phyloP scores from a whole-genome alignment of 2,113 vertebrate genomes.

The Aix galericulata region DNA sequence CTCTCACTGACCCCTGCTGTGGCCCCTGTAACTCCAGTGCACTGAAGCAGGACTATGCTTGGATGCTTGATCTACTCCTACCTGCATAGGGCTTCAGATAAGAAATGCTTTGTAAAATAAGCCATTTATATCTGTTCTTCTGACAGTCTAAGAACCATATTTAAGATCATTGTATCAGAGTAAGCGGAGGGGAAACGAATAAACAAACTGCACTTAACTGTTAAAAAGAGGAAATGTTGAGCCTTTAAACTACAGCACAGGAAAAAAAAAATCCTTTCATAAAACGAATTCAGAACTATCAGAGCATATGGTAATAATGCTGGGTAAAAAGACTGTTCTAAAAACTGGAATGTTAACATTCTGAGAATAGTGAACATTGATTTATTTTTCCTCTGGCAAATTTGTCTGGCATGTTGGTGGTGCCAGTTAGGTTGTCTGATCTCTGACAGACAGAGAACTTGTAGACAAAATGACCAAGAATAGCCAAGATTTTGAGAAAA shows the following conservation, averaged over 20 bases:
- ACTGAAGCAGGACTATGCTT: neutral
- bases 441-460: neutral
- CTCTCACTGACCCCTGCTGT: neutral
- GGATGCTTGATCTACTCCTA: neutral
- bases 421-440: neutral
- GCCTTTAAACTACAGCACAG: neutral
- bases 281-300: neutral
- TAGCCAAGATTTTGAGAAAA: neutral
- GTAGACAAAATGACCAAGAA: neutral
- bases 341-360: neutral
- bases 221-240: neutral
- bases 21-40: neutral
- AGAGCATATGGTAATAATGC: neutral
- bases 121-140: neutral
- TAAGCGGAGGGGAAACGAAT: neutral
- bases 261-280: slow-evolving; percentile 3
- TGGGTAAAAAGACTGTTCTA: neutral
- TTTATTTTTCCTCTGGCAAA: neutral
- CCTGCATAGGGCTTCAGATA: neutral
- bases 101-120: neutral
- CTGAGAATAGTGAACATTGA: neutral
- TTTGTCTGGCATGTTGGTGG: neutral
- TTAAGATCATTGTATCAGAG: neutral
- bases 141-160: neutral
- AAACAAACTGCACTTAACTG: neutral